These are phyloP conservation scores for Melanophora roralis DNA, from an alignment of 2,888 invertebrate genomes.

Conservation along the genomic window DNA sequence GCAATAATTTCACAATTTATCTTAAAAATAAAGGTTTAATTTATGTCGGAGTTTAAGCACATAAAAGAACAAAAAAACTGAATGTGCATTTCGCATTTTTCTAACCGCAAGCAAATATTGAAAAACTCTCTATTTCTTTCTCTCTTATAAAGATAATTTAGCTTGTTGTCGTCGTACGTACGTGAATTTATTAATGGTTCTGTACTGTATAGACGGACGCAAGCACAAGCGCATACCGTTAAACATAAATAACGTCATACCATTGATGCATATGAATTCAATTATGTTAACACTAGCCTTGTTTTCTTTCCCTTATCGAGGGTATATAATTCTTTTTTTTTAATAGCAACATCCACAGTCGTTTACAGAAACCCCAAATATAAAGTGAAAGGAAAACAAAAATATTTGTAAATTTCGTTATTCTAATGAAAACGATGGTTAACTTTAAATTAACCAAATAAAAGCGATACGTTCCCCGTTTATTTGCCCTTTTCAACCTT, in stretches of 20 bases:
- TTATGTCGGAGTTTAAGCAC: constrained; percentile 25
- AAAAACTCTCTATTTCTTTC: background rate
- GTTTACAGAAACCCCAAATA: constrained; percentile 34
- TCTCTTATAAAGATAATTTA: background rate
- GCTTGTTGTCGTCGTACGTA: background rate
- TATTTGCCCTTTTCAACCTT: constrained; percentile 64
- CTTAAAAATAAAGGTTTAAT: constrained; percentile 11
- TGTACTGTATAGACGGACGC: constrained; percentile 5
- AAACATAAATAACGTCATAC: constrained; percentile 62
- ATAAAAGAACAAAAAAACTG: too few species aligned
- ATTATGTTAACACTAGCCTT: constrained; percentile 72
- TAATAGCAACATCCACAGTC: constrained; percentile 40
- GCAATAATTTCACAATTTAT: too few species aligned
- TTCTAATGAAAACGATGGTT: constrained; percentile 68
- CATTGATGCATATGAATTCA: constrained; percentile 76
- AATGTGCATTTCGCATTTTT: constrained; percentile 39
- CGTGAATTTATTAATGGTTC: background rate
- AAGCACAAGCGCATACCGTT: constrained; percentile 44
- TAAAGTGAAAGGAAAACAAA: constrained; percentile 15
- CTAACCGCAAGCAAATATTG: constrained; percentile 45
- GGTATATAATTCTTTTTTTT: constrained; percentile 28
- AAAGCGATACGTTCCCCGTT: constrained; percentile 24
- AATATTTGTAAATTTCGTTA: constrained; percentile 63
- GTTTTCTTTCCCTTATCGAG: constrained; percentile 62
- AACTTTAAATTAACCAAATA: constrained; percentile 31